A percentile compares a stretch with the other conserved stretches of the same genome.
phyloP scores from a whole-genome alignment of 2,113 vertebrate genomes.

The Pampusana beccarii region DNA sequence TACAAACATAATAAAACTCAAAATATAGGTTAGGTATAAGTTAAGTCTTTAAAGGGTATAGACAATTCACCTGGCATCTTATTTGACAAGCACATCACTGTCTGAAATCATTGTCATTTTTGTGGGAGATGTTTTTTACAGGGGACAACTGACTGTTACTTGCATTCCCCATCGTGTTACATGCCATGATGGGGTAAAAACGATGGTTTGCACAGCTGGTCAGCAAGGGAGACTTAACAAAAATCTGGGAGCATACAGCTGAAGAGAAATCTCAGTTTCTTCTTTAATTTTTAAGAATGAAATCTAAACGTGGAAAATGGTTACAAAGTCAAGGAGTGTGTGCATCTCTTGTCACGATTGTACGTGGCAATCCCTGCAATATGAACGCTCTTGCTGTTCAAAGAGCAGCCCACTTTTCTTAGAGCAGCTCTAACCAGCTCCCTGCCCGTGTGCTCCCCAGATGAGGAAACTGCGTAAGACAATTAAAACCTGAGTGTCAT shows the following conservation, averaged over 20 bases:
- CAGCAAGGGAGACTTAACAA: background rate
- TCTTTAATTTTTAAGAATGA: background rate
- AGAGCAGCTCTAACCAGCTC: background rate
- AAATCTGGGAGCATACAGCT: background rate
- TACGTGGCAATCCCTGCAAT: too few species aligned
- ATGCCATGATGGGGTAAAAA: background rate
- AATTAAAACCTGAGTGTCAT: too few species aligned
- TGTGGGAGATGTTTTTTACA: fast-evolving
- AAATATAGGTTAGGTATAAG: background rate
- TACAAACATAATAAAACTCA: background rate
- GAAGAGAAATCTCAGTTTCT: background rate
- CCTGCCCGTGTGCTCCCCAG: background rate
- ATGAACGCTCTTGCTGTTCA: background rate
- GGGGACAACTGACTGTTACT: background rate
- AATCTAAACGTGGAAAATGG: background rate
- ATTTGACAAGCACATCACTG: background rate
- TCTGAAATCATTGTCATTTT: background rate
- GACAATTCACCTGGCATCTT: background rate
- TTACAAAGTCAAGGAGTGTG: background rate
- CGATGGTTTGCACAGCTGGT: background rate
- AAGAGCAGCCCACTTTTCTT: background rate
- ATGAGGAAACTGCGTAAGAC: background rate
- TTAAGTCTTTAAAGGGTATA: background rate
- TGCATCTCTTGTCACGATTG: background rate
- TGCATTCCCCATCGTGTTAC: background rate